Percentiles rank a stretch among this genome's conserved stretches.
These are phyloP conservation scores for Takifugu flavidus DNA, from an alignment of 2,113 vertebrate genomes.

Conservation along the genomic window DNA sequence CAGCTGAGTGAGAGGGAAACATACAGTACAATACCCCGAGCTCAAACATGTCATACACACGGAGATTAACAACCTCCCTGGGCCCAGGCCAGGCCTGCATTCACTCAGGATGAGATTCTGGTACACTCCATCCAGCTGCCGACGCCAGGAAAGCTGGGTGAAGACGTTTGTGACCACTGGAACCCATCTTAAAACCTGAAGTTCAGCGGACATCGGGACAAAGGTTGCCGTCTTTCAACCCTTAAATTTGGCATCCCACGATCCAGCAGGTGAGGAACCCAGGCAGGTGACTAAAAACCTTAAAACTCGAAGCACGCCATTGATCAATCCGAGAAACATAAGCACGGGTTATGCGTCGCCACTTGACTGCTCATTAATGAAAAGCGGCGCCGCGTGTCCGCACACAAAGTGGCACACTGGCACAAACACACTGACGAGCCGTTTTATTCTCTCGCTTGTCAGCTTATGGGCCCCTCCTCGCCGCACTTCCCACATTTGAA, in stretches of 20 bases:
- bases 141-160: conserved; percentile 3
- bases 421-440: conserved; percentile 55
- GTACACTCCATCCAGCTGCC: conserved; percentile 25
- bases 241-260: neutral
- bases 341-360: conserved; percentile 50
- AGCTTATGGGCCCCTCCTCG: conserved; percentile 46
- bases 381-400: conserved; percentile 1
- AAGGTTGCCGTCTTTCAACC: neutral
- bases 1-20: conserved; percentile 75
- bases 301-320: conserved; percentile 4
- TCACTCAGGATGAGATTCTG: conserved; percentile 52
- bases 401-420: conserved; percentile 33
- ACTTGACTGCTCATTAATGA: conserved; percentile 40
- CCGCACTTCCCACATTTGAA: conserved; percentile 55
- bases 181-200: neutral
- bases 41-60: conserved; percentile 74
- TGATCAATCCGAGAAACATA: conserved; percentile 62
- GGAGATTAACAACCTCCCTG: conserved; percentile 70
- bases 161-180: neutral
- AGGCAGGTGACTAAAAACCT: conserved; percentile 28
- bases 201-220: neutral
- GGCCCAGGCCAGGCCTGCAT: conserved; percentile 55
- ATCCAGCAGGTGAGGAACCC: conserved; percentile 23
- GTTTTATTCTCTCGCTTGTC: conserved; percentile 64
- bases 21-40: conserved; percentile 74